Conservation (phyloP, 2,888 invertebrate genomes). For the Anthophora plumipes region DNA sequence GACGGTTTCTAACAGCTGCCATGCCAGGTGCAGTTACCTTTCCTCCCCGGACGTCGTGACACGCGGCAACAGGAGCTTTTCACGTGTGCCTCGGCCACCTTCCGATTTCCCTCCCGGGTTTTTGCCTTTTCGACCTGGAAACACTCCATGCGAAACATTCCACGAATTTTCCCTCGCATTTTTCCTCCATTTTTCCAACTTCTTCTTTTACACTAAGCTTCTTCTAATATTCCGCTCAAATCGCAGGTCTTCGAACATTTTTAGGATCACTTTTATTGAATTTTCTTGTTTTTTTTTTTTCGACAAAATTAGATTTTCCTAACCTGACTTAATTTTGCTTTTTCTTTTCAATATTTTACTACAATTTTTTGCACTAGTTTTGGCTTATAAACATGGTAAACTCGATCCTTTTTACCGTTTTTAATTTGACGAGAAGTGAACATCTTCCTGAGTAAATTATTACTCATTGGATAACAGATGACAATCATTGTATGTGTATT, state of each 20-base stretch:
- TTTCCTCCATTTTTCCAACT: background rate
- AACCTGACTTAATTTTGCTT: too few species aligned
- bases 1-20: conserved; percentile 81
- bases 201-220: background rate
- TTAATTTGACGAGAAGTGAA: too few species aligned
- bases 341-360: too few species aligned
- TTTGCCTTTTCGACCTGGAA: conserved; percentile 3
- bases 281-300: background rate
- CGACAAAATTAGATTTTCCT: too few species aligned
- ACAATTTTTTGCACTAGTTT: too few species aligned
- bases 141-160: background rate
- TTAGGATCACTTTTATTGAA: too few species aligned
- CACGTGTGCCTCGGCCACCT: conserved; percentile 50
- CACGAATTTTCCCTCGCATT: background rate
- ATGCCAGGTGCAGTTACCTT: conserved; percentile 79
- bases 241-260: too few species aligned
- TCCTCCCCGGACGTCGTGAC: conserved; percentile 44
- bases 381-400: too few species aligned
- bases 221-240: background rate
- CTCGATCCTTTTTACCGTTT: too few species aligned
- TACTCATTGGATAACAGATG: too few species aligned
- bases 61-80: conserved; percentile 60
- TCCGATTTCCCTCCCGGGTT: conserved; percentile 27
- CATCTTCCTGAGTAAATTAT: too few species aligned
- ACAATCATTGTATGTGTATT: too few species aligned